Conservation (phyloP, 2,113 vertebrate species). For the Hippocampus barbouri region DNA sequence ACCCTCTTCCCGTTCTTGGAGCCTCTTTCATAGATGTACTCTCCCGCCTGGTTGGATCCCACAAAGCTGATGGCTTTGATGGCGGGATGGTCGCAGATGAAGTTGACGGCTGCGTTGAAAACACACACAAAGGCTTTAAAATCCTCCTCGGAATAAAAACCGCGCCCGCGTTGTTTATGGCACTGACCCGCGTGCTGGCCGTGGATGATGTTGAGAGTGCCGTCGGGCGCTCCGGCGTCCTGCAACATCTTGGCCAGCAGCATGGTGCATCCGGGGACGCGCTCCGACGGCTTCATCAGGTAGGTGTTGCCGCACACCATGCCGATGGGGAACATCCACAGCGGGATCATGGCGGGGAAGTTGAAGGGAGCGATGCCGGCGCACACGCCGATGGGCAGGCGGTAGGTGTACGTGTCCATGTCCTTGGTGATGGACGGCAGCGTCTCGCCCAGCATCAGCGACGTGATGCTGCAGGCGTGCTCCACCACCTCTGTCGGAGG, state of each 20-base stretch:
- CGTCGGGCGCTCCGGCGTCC: conserved; percentile 89
- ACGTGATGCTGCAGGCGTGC: conserved; percentile 93
- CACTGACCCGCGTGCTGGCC: conserved; percentile 87
- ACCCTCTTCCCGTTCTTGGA: conserved; percentile 95
- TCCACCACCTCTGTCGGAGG: conserved; percentile 92
- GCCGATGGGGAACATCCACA: conserved; percentile 98
- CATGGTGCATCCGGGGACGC: conserved; percentile 93
- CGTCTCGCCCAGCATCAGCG: conserved; percentile 94
- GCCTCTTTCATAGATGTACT: conserved; percentile 81
- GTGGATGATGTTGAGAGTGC: conserved; percentile 92
- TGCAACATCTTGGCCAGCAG: conserved; percentile 89
- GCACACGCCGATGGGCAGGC: conserved; percentile 88
- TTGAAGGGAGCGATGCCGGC: conserved; percentile 95
- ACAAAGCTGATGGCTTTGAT: conserved; percentile 98
- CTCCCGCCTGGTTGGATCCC: conserved; percentile 94
- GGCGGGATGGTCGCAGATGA: conserved; percentile 92
- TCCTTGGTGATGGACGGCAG: conserved; percentile 95
- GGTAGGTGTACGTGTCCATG: conserved; percentile 95
- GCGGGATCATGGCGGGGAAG: conserved; percentile 97
- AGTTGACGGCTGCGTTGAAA: conserved; percentile 84
- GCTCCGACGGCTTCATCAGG: conserved; percentile 94
- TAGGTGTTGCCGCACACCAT: conserved; percentile 98
- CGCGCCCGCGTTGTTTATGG: neutral
- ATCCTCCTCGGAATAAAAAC: neutral
- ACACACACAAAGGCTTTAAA: conserved; percentile 27